phyloP scores from a whole-genome alignment of 2,888 invertebrate species.

The Invenusta paracnida region DNA sequence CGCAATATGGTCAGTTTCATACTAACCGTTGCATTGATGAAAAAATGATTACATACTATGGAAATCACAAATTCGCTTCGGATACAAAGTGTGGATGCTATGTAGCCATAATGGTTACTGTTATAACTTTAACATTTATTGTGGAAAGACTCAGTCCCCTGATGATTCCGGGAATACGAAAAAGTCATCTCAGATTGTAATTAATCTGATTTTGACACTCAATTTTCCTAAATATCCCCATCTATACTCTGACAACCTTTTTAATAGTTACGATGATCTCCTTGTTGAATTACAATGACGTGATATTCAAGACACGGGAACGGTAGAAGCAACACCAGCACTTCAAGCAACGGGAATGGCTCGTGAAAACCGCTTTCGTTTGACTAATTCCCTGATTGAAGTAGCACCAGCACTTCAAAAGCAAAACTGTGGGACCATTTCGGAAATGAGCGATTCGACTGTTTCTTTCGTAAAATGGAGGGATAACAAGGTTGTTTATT shows the following conservation, averaged over 20 bases:
- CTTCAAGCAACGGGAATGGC: background rate
- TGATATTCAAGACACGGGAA: no score
- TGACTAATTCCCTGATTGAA: background rate
- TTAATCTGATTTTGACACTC: background rate
- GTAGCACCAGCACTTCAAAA: background rate
- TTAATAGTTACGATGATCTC: slow-evolving; percentile 9
- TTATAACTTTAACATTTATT: background rate
- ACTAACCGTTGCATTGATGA: background rate
- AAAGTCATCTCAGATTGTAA: background rate
- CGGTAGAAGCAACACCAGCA: no score
- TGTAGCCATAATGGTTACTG: slow-evolving; percentile 6
- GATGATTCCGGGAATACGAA: background rate
- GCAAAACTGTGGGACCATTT: background rate
- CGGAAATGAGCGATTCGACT: background rate
- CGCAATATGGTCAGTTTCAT: background rate
- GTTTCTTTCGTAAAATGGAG: slow-evolving; percentile 3
- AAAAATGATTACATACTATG: background rate
- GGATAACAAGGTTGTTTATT: slow-evolving; percentile 7
- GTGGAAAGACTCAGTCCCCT: background rate
- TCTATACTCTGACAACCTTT: background rate
- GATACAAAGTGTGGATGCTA: slow-evolving; percentile 30
- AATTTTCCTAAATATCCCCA: background rate
- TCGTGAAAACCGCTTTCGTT: background rate
- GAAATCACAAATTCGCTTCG: background rate
- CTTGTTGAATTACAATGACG: background rate